Evolutionary conservation across 2,113 vertebrate genomes (phyloP).

Genomic region (Calidris pygmaea): DNA sequence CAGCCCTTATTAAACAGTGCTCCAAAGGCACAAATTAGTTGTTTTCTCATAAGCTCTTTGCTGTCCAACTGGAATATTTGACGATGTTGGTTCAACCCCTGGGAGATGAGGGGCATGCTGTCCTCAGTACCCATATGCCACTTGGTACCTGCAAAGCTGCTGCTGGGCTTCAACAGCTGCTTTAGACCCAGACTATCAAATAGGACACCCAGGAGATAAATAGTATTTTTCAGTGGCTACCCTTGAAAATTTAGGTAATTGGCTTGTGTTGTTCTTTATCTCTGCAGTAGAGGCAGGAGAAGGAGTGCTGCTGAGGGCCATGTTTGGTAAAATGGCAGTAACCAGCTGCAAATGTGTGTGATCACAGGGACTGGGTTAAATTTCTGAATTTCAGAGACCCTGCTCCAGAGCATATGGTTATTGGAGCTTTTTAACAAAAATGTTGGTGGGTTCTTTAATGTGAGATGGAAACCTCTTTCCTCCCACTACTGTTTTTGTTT

Average conservation of each 20-base stretch:
- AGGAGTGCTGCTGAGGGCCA: neutral
- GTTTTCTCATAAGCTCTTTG: neutral
- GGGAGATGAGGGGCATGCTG: neutral
- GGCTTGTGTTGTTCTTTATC: neutral
- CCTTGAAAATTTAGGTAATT: neutral
- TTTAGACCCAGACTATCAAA: neutral
- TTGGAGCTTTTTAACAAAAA: neutral
- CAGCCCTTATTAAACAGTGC: neutral
- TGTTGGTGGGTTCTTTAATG: neutral
- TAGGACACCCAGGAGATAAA: neutral
- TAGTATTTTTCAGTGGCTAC: neutral
- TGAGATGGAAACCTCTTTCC: neutral
- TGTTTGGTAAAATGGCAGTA: neutral
- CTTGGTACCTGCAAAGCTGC: neutral
- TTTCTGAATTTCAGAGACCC: neutral
- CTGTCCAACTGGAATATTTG: neutral
- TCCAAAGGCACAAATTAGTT: neutral
- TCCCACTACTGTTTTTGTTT: neutral
- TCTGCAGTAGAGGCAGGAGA: neutral
- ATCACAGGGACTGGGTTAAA: neutral
- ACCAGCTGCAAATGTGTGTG: accelerated
- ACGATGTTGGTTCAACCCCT: neutral
- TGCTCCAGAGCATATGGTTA: accelerated
- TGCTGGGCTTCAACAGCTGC: neutral
- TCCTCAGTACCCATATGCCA: neutral